A percentile compares a stretch with the other conserved stretches of the same genome.
Evolutionary conservation across 2,888 invertebrate species (phyloP).

Genomic region (Craniophora ligustri): DNA sequence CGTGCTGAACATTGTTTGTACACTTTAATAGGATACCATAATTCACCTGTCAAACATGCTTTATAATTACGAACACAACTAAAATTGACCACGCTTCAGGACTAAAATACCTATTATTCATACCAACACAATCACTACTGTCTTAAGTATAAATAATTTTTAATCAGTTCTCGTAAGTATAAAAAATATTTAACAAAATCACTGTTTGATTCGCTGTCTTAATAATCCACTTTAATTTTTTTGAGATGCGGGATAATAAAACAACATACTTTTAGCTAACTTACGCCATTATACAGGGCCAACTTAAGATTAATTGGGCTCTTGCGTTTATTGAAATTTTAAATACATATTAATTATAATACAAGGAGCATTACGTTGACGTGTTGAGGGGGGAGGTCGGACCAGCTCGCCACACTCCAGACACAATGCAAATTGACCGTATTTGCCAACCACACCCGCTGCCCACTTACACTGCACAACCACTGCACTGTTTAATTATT

Average conservation of each 20-base stretch:
- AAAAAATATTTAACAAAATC: conserved; percentile 36
- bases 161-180: conserved; percentile 34
- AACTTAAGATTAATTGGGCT: conserved; percentile 51
- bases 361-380: conserved; percentile 43
- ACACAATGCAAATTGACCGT: conserved; percentile 57
- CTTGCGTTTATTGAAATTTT: conserved; percentile 43
- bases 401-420: conserved; percentile 45
- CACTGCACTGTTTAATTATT: conserved; percentile 56
- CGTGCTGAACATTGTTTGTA: conserved; percentile 52
- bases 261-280: conserved; percentile 42
- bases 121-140: conserved; percentile 24
- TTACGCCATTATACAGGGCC: conserved; percentile 37
- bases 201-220: conserved; percentile 32
- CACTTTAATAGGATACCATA: conserved; percentile 52
- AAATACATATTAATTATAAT: conserved; percentile 50
- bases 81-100: conserved; percentile 47
- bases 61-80: conserved; percentile 48
- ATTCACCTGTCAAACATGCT: conserved; percentile 52
- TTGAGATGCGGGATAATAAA: conserved; percentile 8
- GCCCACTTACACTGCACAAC: conserved; percentile 38
- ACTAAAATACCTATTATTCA: conserved; percentile 33
- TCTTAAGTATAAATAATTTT: conserved; percentile 24
- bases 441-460: conserved; percentile 43
- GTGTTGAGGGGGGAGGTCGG: conserved; percentile 35
- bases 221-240: conserved; percentile 47